phyloP scores from a whole-genome alignment of 2,113 vertebrate species.

The Hippocampus barbouri region DNA sequence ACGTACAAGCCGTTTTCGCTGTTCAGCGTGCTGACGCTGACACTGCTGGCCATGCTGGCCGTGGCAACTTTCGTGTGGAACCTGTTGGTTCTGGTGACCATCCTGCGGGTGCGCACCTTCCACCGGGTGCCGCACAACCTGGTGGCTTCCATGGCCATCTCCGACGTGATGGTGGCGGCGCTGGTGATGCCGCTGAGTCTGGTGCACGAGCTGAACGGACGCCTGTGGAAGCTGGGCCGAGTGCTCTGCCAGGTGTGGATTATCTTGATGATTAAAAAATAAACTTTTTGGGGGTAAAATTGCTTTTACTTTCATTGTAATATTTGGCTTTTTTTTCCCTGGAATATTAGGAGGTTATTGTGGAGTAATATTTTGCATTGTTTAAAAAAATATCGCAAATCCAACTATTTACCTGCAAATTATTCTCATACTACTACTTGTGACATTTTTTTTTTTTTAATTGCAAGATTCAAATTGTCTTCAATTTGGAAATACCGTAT shows the following conservation, averaged over 20 bases:
- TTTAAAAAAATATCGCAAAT: no score
- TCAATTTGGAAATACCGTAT: not conserved
- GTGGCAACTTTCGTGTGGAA: slow-evolving; percentile 93
- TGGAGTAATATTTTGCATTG: no score
- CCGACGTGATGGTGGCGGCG: slow-evolving; percentile 90
- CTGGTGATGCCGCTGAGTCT: slow-evolving; percentile 95
- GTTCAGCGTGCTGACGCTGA: slow-evolving; percentile 82
- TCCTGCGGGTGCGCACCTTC: slow-evolving; percentile 87
- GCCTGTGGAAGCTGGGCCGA: slow-evolving; percentile 85
- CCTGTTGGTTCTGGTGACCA: slow-evolving; percentile 87
- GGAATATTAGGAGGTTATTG: no score
- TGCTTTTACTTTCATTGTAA: no score
- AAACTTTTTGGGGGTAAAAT: no score
- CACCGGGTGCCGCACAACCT: slow-evolving; percentile 95
- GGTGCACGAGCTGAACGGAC: slow-evolving; percentile 82
- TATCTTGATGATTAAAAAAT: not conserved
- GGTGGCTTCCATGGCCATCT: slow-evolving; percentile 92
- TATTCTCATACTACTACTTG: no score
- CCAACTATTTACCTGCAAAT: no score
- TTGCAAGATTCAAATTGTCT: not conserved
- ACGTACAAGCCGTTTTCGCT: slow-evolving; percentile 75
- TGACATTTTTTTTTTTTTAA: no score
- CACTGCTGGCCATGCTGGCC: slow-evolving; percentile 83
- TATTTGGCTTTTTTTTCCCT: no score
- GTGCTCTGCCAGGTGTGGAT: slow-evolving; percentile 77